Base-by-base conservation (phyloP, 2,797 vertebrate genomes). In the Myotis vivesi region DNA sequence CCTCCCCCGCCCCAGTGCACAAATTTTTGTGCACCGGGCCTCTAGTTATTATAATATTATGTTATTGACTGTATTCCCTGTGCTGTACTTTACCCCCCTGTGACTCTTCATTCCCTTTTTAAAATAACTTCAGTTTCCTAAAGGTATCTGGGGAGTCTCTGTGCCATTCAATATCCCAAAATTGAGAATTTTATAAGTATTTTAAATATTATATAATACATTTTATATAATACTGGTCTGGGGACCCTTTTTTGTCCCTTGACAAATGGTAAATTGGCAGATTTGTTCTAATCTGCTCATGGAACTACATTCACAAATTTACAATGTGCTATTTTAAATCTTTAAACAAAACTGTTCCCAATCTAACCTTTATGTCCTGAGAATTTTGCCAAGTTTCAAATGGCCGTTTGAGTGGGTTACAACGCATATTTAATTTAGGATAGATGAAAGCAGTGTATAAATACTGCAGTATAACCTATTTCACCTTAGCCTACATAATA, bases 291-390 rank as follows among this genome's bases (percentile, higher is more conserved):
- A 66, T 62, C 38, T 89, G 23, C 36, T 73, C 4, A 13, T 83
- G 25, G 23, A 71, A 80, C 28, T 94, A 44, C 23, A 44, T 91
- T 68, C 23, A 83, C 46, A 92, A 46, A 80, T 68, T 75, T 64
- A 86, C 36, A 76, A 64, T 68, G 23, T 17, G 3, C 28, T 88
- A 69, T 71, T 73, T 33, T 92, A 84, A 73, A 46, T 49, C 62
- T 94, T 89, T 94, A 89, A 85, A 76, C 62, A 93, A 93, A 89
- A 85, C 36, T 76, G 55, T 92, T 87, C 71, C 53, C 53, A 75
- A 1, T 76, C 46, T 84, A 93, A 93, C 53, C 36, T 92, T 91
- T 80, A 72, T 92, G 23, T 85, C 81, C 75, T 92, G 49, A 88
- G 89, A 85, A 91, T 87, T 89, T 80, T 49, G 93, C 57, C 93